A percentile compares a stretch with the other conserved stretches of the same genome.
Conservation (phyloP, 2,113 vertebrate species). For the Xerus inauris region DNA sequence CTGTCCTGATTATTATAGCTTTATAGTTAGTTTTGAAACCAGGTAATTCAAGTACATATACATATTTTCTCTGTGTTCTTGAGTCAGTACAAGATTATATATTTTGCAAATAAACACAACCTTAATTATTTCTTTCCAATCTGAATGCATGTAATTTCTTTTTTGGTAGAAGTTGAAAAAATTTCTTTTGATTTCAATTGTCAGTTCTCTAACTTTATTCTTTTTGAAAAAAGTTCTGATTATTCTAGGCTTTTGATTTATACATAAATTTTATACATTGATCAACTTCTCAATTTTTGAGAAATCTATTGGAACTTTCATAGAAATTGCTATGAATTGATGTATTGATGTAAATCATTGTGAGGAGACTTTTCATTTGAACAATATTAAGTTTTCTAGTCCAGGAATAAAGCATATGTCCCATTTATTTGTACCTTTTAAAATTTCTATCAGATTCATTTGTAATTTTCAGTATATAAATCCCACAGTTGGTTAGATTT, state of each 20-base stretch:
- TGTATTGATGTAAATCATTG: background rate
- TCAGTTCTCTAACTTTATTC: background rate
- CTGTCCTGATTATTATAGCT: background rate
- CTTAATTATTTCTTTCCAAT: too few species aligned
- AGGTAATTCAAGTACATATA: background rate
- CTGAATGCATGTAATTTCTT: too few species aligned
- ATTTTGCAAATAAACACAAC: too few species aligned
- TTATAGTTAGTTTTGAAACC: background rate
- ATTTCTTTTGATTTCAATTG: too few species aligned
- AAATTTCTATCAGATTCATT: background rate
- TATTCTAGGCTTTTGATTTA: background rate
- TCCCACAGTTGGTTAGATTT: background rate
- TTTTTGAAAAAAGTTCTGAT: background rate
- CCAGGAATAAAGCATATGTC: too few species aligned
- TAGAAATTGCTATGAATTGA: background rate
- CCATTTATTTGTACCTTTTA: background rate
- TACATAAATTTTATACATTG: background rate
- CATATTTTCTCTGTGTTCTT: too few species aligned
- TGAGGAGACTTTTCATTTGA: background rate
- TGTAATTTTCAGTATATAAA: background rate
- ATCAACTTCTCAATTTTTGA: background rate
- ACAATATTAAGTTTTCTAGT: background rate
- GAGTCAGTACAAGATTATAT: too few species aligned
- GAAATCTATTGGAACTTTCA: background rate
- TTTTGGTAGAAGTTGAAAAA: too few species aligned